Base-by-base conservation (phyloP, 1,140 invertebrate genomes). In the Bombus fervidus region DNA sequence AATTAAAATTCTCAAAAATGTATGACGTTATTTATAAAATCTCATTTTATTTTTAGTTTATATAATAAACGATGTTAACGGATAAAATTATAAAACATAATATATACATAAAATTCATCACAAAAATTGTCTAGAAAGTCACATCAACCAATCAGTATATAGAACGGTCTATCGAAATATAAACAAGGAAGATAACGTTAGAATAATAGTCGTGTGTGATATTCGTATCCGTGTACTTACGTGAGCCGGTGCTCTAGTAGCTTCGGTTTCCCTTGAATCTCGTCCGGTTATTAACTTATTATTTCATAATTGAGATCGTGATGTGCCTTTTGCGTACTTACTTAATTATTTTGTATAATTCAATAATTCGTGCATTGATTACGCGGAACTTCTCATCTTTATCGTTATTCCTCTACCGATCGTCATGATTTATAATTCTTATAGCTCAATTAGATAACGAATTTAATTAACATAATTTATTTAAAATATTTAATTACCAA, bases 221-320 rank as follows among this genome's bases (percentile, higher is more conserved):
- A 86, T 53, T 83, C 74, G 89, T 92, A 86, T 72, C 76, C 64
- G 82, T 43, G 83, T 85, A 25, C 80, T 77, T 66, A 57, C 47
- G 18, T 53, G 47, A 41, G 53, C 71, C 37, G 68, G 53, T 81
- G 37, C 22, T 79, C 39, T 8, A 13, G 47, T 76, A 69, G 87
- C 72, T 90, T 86, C 86, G 89, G 87, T 77, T 71, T 87, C 15
- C 71, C 88, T 92, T 92, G 87, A 92, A 91, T 86, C 87, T 92
- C 81, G 43, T 74, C 79, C 41, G 47, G 37, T 83, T 80, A 74
- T 57, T 18, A 43, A 85, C 34, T 83, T 69, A 78, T 43, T 47
- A 12, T n/a, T 28, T 76, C 15, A 5, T 13, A 72, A 78, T 86
- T 79, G 62, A 76, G 34, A 66, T 80, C 83, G 87, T 86, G 62